Evolutionary conservation across 2,797 vertebrate species (phyloP), one percentile per base, ranked within the genome.

Genomic region (Morus bassanus): DNA sequence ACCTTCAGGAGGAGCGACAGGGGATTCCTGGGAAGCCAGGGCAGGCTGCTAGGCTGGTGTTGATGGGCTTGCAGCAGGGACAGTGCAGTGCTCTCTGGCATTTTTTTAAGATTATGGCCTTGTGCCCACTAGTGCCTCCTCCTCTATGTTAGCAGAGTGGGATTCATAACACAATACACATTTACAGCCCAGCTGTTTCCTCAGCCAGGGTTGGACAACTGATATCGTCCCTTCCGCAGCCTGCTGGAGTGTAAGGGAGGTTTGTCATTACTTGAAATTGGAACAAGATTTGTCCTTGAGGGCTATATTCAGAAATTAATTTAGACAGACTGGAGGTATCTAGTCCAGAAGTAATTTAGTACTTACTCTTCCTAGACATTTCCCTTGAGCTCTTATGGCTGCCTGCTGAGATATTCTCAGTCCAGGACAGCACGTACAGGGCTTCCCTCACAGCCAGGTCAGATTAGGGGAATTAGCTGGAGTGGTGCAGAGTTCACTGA

Each of bases 231-330:
- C 18, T 70, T 68, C 54, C 64, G 48, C 17, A 33, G 79, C 43
- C 48, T 24, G 5, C 51, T 84, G 85, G 57, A 60, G 18, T 27
- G 30, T 61, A 88, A 60, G 69, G 56, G 31, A 46, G 21, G 14
- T 41, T 73, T 96, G 67, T 65, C 63, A 31, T 43, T 88, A 61
- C 54, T 82, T 80, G 45, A 57, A 74, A 82, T 2, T 63, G 41
- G 59, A 91, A 27, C 39, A 78, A 79, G 61, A 81, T 77, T 88
- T 83, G 67, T 59, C 75, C 75, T 97, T 91, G 64, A 95, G 24
- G 45, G 27, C 50, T 95, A 57, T 83, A 89, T 76, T 88, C 88
- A 74, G 88, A 93, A 90, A 67, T 93, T 0, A 84, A 56, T 89
- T 89, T 76, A 77, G 64, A 46, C 68, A 91, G 75, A 57, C 28